Base-by-base conservation (phyloP, 2,888 invertebrate genomes). In the Xylophagus ater region DNA sequence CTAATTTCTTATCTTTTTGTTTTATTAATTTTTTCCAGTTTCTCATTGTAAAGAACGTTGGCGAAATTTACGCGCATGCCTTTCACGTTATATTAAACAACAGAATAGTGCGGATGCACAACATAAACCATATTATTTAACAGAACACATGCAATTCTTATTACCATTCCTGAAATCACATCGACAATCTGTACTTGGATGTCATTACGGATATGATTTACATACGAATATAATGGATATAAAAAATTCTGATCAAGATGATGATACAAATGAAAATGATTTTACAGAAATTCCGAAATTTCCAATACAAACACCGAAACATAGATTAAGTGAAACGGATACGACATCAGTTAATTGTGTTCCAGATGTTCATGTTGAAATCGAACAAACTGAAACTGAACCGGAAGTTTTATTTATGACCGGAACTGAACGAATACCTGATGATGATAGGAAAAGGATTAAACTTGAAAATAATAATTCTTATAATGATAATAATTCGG, bases 41-140 rank as follows among this genome's bases (percentile, higher is more conserved):
- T 57, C 62, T 26, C 62, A 64, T 47, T 64, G 64, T 49, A 66
- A 66, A 51, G 66, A 66, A 47, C 54, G 65, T 30, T 66, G 66
- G 66, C 53, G 64, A 21, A 66, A 66, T 46, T 48, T 66, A 12
- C 55, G 66, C 13, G 65, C 62, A 26, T 64, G 63, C 30, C 53
- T 63, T 12, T 62, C 63, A 4, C 55, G 66, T 3, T 62, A 63
- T 18, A 62, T 63, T 30, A 63, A 63, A 34, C 63, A 63, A 40
- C 62, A 63, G 41, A 58, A 53, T 34, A 58, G 59, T 7, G 52
- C 56, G n/a, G 59, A 61, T 47, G 59, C 60, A 4, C 60, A 61
- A 42, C 62, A 62, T 40, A 65, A 64, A 39, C 66, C 67, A 2
- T 67, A 67, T 43, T 67, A 67, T 45, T 51, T 67, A 17, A 61